Evolutionary conservation across 2,888 invertebrate genomes (phyloP).

Genomic region (Aleiodes alternator): DNA sequence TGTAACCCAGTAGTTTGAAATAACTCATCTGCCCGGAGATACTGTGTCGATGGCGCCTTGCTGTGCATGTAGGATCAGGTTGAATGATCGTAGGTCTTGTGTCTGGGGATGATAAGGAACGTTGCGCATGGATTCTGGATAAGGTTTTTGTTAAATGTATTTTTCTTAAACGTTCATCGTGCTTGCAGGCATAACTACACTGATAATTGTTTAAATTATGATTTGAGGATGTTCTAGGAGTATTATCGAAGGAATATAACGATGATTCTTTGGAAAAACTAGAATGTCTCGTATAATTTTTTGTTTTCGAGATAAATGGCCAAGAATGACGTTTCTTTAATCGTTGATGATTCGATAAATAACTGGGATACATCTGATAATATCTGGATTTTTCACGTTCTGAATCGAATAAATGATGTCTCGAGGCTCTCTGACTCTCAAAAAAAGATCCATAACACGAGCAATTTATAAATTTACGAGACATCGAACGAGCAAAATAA

Average conservation of each 20-base stretch:
- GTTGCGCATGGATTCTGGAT: conserved; percentile 70
- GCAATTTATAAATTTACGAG: conserved; percentile 67
- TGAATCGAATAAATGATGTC: conserved; percentile 13
- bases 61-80: conserved; percentile 76
- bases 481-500: conserved; percentile 66
- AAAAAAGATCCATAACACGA: conserved; percentile 60
- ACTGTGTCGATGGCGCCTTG: conserved; percentile 95
- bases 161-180: conserved; percentile 42
- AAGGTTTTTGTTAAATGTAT: conserved; percentile 54
- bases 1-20: conserved; percentile 92
- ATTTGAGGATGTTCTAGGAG: conserved; percentile 18
- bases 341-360: not conserved
- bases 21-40: conserved; percentile 97
- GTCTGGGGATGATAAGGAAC: conserved; percentile 73
- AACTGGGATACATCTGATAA: not conserved
- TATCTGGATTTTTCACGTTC: not conserved
- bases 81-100: conserved; percentile 74
- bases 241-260: not conserved
- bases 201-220: conserved; percentile 35
- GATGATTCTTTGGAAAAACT: conserved; percentile 15
- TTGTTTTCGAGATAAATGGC: conserved; percentile 27
- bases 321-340: conserved; percentile 20
- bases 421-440: not conserved
- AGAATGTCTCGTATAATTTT: conserved; percentile 36
- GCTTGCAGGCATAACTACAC: conserved; percentile 46